Conservation (phyloP, 2,888 invertebrate species). For the Erebia palarica region DNA sequence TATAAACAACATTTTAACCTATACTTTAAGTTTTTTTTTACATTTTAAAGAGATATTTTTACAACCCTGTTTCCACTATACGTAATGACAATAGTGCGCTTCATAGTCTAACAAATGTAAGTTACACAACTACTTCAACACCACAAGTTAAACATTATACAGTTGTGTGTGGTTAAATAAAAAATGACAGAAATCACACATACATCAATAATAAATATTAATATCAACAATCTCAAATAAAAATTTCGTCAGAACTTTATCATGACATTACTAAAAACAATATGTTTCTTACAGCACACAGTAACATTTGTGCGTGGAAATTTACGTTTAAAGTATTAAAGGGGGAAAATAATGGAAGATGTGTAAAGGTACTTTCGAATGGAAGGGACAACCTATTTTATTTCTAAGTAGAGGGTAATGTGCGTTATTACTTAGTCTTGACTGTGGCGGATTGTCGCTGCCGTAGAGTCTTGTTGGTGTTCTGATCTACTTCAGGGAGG, state of each 20-base stretch:
- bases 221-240: conserved; percentile 40
- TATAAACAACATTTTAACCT: conserved; percentile 78
- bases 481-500: conserved; percentile 96
- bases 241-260: conserved; percentile 33
- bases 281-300: conserved; percentile 10
- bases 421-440: conserved; percentile 81
- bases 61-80: conserved; percentile 83
- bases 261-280: conserved; percentile 12
- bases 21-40: conserved; percentile 67
- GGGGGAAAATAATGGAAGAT: conserved; percentile 32
- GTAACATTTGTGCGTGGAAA: conserved; percentile 37
- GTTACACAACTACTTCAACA: conserved; percentile 42
- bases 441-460: conserved; percentile 77
- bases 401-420: conserved; percentile 27
- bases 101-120: conserved; percentile 59
- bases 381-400: conserved; percentile 58
- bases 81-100: conserved; percentile 70
- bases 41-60: conserved; percentile 79
- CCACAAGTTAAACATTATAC: conserved; percentile 36
- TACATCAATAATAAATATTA: conserved; percentile 33
- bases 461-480: conserved; percentile 89
- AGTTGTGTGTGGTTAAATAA: conserved; percentile 27
- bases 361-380: conserved; percentile 34
- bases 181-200: conserved; percentile 44
- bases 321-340: conserved; percentile 25